phyloP scores from a whole-genome alignment of 2,888 invertebrate species.

The Lacanobia wlatinum region DNA sequence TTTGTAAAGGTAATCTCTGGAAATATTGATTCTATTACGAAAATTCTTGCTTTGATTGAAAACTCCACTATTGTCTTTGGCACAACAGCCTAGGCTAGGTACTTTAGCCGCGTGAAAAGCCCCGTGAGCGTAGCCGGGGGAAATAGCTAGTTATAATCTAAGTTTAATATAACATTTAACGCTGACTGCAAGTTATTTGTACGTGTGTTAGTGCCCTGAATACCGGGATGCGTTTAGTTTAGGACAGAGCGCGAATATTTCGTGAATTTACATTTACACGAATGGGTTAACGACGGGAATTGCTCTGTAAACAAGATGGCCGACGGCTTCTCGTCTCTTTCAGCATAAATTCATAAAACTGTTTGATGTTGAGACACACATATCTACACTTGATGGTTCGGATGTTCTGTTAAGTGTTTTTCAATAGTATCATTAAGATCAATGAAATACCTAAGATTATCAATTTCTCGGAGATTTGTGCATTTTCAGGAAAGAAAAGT shows the following conservation, averaged over 20 bases:
- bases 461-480: too few relatives aligned
- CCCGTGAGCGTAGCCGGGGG: too few relatives aligned
- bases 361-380: slow-evolving; percentile 41
- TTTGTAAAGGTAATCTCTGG: too few relatives aligned
- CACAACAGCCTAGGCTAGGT: too few relatives aligned
- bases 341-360: slow-evolving; percentile 23
- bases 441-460: slow-evolving; percentile 16
- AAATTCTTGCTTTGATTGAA: too few relatives aligned
- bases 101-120: too few relatives aligned
- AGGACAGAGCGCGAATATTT: slow-evolving; percentile 35
- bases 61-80: too few relatives aligned
- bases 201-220: slow-evolving; percentile 45
- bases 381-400: slow-evolving; percentile 6
- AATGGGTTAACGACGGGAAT: slow-evolving; percentile 40
- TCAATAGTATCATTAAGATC: slow-evolving; percentile 31
- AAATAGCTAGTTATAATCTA: neutral
- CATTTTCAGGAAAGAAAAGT: too few relatives aligned
- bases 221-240: slow-evolving; percentile 52
- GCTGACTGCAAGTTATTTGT: slow-evolving; percentile 33
- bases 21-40: too few relatives aligned
- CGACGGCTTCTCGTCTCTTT: slow-evolving; percentile 4
- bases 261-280: slow-evolving; percentile 29
- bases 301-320: slow-evolving; percentile 27
- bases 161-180: slow-evolving; percentile 30
- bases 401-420: slow-evolving; percentile 8